Evolutionary conservation across 2,888 invertebrate genomes (phyloP), one percentile per base, ranked within the genome.

Genomic region (Heteromurus nitidus): DNA sequence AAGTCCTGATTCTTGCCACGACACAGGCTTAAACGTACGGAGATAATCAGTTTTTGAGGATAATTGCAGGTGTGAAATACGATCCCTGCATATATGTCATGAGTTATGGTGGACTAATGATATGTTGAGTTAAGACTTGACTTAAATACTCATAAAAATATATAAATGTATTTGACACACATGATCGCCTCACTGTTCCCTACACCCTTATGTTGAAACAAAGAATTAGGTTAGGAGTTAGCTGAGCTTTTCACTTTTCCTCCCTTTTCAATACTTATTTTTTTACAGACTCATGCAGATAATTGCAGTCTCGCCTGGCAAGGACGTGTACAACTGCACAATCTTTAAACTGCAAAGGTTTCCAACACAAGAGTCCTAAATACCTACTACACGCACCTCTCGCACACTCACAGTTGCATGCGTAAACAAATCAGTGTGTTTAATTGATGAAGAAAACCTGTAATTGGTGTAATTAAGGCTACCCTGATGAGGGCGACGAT

Each of bases 161-260:
- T 20, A 31, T 36, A n/a, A n/a, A n/a, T n/a, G n/a, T n/a, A n/a
- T n/a, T n/a, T n/a, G n/a, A n/a, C n/a, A n/a, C n/a, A n/a, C n/a
- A n/a, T n/a, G n/a, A n/a, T n/a, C n/a, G n/a, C n/a, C n/a, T n/a
- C n/a, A n/a, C n/a, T n/a, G n/a, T n/a, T n/a, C n/a, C n/a, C 18
- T 16, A 3, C 69, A 30, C 11, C 9, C 22, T 50, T n/a, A 26
- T 9, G 36, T 60, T 53, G 26, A 74, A 26, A 67, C 42, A 75
- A 58, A 42, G 67, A 75, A 44, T 65, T 67, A 75, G 75, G 75
- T 68, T 69, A 76, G 68, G 26, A 47, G 60, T 76, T 68, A 31
- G 30, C 47, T 31, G 26, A 31, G n/a, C n/a, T n/a, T n/a, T n/a
- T n/a, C n/a, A n/a, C n/a, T n/a, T n/a, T n/a, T n/a, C n/a, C n/a